Evolutionary conservation across 2,888 invertebrate genomes (phyloP), one percentile per base, ranked within the genome.

Genomic region (Trachelus tabidus): DNA sequence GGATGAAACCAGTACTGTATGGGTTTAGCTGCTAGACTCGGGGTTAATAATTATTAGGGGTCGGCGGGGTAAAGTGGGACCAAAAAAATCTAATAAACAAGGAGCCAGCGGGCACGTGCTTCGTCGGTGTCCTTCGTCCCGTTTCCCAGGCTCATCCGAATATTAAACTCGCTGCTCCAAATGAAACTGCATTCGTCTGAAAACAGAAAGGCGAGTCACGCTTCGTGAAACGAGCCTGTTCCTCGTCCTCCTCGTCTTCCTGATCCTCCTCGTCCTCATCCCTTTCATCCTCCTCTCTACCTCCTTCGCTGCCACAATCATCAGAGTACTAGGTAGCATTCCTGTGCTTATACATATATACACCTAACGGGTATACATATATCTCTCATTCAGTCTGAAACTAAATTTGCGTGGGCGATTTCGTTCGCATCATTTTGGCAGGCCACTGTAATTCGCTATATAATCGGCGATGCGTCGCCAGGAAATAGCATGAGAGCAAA

Each of bases 111-210:
- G 9, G 56, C 56, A 56, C 56, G 56, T 56, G 56, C 56, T 56
- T 56, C 56, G 56, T 56, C 56, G 56, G 23, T 56, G 56, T 56
- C 56, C 56, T 56, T 56, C 56, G 56, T 56, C 23, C 56, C 56
- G 56, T 56, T 56, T 56, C 56, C 56, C 56, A 34, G 34, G 71
- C 71, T 71, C 71, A 71, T 71, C 71, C 71, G 71, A 71, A 71
- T 71, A 71, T 71, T 71, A 71, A 71, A 71, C 71, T 71, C 71
- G 71, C 23, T 56, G 71, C 31, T 31, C 71, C 12, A 71, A 71
- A 71, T 71, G 71, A 71, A 71, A 71, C 71, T 71, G 71, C 71
- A 71, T 71, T 71, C 71, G 34, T 31, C 71, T 71, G 34, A 71
- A 71, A 34, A 71, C 71, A 71, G 71, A 34, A 71, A 71, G 71